A percentile compares a stretch with the other conserved stretches of the same genome.
phyloP scores from a whole-genome alignment of 2,113 vertebrate species.

The Oceanites oceanicus region DNA sequence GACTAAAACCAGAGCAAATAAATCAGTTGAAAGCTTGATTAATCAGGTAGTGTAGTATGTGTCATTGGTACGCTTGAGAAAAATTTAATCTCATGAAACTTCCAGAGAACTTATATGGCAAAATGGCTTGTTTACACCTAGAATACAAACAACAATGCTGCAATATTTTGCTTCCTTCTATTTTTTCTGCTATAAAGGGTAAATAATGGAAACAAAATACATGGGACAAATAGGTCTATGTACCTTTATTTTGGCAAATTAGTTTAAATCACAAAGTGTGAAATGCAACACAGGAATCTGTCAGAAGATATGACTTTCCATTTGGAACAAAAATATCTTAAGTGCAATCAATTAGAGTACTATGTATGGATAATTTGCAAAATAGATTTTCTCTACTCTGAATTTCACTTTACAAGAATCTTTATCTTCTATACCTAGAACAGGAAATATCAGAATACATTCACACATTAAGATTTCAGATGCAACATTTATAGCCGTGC shows the following conservation, averaged over 20 bases:
- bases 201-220: not conserved
- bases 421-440: not conserved
- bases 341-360: not conserved
- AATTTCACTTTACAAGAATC: not conserved
- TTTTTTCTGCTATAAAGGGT: not conserved
- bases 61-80: not conserved
- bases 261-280: not conserved
- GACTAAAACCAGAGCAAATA: not conserved
- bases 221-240: not conserved
- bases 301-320: not conserved
- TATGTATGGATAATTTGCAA: not conserved
- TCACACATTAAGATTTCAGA: not conserved
- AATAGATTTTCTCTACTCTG: not conserved
- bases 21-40: not conserved
- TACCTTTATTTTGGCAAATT: not conserved
- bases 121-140: not conserved
- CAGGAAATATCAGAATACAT: not conserved
- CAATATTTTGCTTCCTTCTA: not conserved
- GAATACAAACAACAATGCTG: not conserved
- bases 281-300: not conserved
- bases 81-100: not conserved
- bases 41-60: not conserved
- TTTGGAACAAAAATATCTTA: not conserved
- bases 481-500: not conserved
- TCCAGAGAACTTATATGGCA: not conserved